phyloP scores from a whole-genome alignment of 2,888 invertebrate species.

The Drosophila yooni region DNA sequence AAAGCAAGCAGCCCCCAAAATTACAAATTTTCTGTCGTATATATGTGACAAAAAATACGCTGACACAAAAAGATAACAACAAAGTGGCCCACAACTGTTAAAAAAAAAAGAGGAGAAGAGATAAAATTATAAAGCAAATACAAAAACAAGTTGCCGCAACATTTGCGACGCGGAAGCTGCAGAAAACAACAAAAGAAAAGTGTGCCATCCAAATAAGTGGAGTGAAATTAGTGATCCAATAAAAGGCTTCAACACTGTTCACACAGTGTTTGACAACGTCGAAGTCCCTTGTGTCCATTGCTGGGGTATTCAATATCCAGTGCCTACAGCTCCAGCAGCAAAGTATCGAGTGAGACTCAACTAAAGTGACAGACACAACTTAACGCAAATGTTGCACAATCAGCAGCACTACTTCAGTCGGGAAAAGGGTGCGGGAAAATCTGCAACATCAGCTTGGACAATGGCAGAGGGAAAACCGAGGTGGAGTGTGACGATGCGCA shows the following conservation, averaged over 20 bases:
- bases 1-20: slow-evolving; percentile 25
- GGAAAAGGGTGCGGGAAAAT: slow-evolving; percentile 38
- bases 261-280: slow-evolving; percentile 19
- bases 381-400: slow-evolving; percentile 57
- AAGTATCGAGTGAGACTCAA: slow-evolving; percentile 32
- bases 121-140: slow-evolving; percentile 46
- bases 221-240: slow-evolving; percentile 22
- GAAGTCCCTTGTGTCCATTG: slow-evolving; percentile 47
- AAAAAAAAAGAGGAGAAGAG: slow-evolving; percentile 34
- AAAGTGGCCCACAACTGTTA: slow-evolving; percentile 51
- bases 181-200: slow-evolving; percentile 21
- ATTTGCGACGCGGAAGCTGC: slow-evolving; percentile 64
- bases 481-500: slow-evolving; percentile 17
- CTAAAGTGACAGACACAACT: slow-evolving; percentile 43
- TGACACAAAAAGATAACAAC: slow-evolving; percentile 75
- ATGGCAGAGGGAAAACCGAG: slow-evolving; percentile 17
- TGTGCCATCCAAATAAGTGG: slow-evolving; percentile 24
- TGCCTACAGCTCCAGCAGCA: not conserved
- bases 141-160: slow-evolving; percentile 66
- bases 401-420: slow-evolving; percentile 32
- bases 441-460: slow-evolving; percentile 48
- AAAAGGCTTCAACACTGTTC: slow-evolving; percentile 13
- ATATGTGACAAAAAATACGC: slow-evolving; percentile 36
- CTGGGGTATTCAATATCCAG: slow-evolving; percentile 34
- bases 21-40: slow-evolving; percentile 27